Percentiles rank a stretch among this genome's conserved stretches.
Conservation (phyloP, 2,888 invertebrate species). For the Muscina levida region DNA sequence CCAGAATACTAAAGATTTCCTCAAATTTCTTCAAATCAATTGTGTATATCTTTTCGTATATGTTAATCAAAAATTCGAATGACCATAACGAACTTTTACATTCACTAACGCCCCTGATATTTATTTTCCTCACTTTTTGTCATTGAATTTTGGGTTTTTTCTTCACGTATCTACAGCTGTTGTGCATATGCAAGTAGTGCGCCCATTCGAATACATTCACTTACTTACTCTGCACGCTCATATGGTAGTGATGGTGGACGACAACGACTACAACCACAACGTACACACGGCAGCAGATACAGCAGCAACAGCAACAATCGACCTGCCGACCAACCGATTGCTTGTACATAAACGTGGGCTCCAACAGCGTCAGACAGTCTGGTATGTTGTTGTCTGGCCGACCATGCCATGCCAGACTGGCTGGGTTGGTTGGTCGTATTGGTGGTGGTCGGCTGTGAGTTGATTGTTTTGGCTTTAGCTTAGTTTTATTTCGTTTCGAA, state of each 20-base stretch:
- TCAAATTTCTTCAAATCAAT: too few relatives aligned
- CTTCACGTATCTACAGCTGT: background rate
- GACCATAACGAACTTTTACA: too few relatives aligned
- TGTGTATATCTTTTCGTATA: too few relatives aligned
- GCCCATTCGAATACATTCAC: constrained; percentile 10
- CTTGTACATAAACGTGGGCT: constrained; percentile 73
- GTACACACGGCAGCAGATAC: constrained; percentile 21
- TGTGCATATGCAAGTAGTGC: background rate
- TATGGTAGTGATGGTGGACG: too few relatives aligned
- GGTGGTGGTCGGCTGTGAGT: constrained; percentile 27
- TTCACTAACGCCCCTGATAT: background rate
- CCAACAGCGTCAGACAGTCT: constrained; percentile 80
- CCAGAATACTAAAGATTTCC: too few relatives aligned
- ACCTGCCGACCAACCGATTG: background rate
- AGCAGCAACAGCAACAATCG: constrained; percentile 16
- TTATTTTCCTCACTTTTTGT: background rate
- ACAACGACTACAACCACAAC: too few relatives aligned
- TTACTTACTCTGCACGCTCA: background rate
- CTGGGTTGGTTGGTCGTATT: constrained; percentile 28
- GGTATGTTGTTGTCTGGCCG: constrained; percentile 72
- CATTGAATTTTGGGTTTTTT: background rate
- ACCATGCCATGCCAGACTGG: constrained; percentile 35
- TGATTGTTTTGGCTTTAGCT: constrained; percentile 44
- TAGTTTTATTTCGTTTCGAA: constrained; percentile 1
- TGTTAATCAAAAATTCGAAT: too few relatives aligned